Conservation (phyloP, 2,888 invertebrate species). For the Scaptodrosophila latifasciaeformis region DNA sequence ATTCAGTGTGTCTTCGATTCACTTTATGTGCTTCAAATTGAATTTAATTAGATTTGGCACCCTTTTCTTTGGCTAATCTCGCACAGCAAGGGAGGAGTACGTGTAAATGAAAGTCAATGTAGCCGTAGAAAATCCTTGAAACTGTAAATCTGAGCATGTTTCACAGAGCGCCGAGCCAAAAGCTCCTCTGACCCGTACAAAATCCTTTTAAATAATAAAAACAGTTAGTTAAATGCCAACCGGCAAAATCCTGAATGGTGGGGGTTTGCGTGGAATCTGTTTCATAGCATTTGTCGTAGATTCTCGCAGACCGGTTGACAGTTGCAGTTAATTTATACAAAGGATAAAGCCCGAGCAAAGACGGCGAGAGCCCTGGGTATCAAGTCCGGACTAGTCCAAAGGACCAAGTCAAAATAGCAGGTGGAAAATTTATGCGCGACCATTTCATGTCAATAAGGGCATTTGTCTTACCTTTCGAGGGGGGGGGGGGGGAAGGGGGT, state of each 20-base stretch:
- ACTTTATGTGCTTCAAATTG: too few species aligned
- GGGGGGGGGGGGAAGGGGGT: neutral
- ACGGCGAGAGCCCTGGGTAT: neutral
- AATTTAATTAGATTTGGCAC: too few species aligned
- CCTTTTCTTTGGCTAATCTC: too few species aligned
- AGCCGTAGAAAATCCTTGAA: too few species aligned
- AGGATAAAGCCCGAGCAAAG: constrained; percentile 13
- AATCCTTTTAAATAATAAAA: constrained; percentile 3
- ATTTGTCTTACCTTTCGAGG: constrained; percentile 52
- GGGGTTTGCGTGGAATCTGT: neutral
- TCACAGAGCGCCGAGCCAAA: too few species aligned
- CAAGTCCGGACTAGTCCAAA: neutral
- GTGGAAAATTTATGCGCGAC: constrained; percentile 56
- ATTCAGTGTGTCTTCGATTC: too few species aligned
- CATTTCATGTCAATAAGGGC: constrained; percentile 67
- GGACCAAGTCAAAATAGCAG: constrained; percentile 20
- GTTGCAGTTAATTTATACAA: constrained; percentile 48
- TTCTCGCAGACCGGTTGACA: constrained; percentile 17
- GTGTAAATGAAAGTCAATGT: too few species aligned
- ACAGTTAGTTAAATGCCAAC: too few species aligned
- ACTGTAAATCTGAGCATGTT: neutral
- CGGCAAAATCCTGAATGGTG: too few species aligned
- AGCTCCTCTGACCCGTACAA: too few species aligned
- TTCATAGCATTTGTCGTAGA: constrained; percentile 27
- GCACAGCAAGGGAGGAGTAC: too few species aligned